Base-by-base conservation (phyloP, 2,888 invertebrate species). In the Papilio protenor region DNA sequence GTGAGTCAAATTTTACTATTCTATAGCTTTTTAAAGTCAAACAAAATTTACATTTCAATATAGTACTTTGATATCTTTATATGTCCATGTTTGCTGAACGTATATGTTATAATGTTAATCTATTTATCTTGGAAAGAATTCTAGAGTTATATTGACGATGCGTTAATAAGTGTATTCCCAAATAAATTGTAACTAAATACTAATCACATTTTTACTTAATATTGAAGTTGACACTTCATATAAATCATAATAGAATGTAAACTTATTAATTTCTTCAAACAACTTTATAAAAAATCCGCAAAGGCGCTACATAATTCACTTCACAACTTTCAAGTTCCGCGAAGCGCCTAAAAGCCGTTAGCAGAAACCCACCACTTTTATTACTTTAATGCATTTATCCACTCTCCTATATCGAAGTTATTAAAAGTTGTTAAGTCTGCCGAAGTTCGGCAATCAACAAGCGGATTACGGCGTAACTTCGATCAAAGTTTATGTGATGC, bases 1-100 rank as follows among this genome's bases (percentile, higher is more conserved):
- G 96, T 96, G 89, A 86, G 92, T 87, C 83, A 40, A 61, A 40
- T 55, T 27, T 77, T 40, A 70, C 61, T 71, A 64, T 72, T 75
- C 64, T 27, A 77, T 70, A 52, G 14, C 33, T 77, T 73, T 73
- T 21, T 4, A 12, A 33, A 33, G 40, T 66, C 3, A 66, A 66
- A 66, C 40, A n/a, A 66, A 45, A 66, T 40, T 45, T n/a, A n/a
- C 40, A 12, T 66, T 66, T 1, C 18, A 66, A n/a, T n/a, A 33
- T 33, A 33, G 16, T 18, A 18, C 64, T 33, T 40, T 33, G 8
- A 40, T 33, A 16, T 64, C 18, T 40, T 27, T 5, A 61, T 3
- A 27, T 27, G 6, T 59, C 27, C 59, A 61, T 61, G 3, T 27
- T 61, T 14, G 14, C 23, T 59, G n/a, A 1, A 47, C 47, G 47